Base-by-base conservation (phyloP, 2,113 vertebrate species). In the Brienomyrus longianalis region DNA sequence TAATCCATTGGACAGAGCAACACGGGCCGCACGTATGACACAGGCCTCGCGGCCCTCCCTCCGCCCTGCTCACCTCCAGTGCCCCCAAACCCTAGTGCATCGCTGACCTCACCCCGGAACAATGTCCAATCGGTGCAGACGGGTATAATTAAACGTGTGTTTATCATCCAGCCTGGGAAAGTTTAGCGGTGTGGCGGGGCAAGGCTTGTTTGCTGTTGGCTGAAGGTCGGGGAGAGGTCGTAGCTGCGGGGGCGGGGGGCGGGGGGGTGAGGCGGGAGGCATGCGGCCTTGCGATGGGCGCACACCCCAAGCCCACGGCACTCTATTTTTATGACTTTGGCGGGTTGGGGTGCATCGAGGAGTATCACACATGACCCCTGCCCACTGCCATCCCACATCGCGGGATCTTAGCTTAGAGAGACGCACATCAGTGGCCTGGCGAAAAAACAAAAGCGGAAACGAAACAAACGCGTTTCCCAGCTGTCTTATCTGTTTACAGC, bases 91-190 rank as follows among this genome's bases (percentile, higher is more conserved):
- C 94, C 96, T 96, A 95, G 9, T 85, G 94, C 27, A 93, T 91
- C 88, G 89, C 93, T 95, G 95, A 96, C 94, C 95, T 95, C 93
- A 95, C 93, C 94, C 94, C 94, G 94, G 94, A 96, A 95, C 94
- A 95, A 94, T 96, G 96, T 96, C 95, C 96, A 92, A 96, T 96
- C 96, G 95, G 95, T 95, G 94, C 96, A 96, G 96, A 96, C 96
- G 95, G 95, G 95, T 95, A 94, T 95, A 96, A 97, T 97, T 96
- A 96, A 96, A 94, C 93, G 94, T 95, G 95, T 94, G 95, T 95
- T 96, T 96, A 96, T 96, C 94, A 94, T 95, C 93, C 93, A 48
- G 8, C 93, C 94, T 74, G 92, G 93, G 94, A 93, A 96, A 93
- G 91, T 93, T 95, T 93, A 95, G 88, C 77, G 5, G 51, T 35